Base-by-base conservation (phyloP, 1,140 invertebrate genomes). In the Geopemphigus sp. region DNA sequence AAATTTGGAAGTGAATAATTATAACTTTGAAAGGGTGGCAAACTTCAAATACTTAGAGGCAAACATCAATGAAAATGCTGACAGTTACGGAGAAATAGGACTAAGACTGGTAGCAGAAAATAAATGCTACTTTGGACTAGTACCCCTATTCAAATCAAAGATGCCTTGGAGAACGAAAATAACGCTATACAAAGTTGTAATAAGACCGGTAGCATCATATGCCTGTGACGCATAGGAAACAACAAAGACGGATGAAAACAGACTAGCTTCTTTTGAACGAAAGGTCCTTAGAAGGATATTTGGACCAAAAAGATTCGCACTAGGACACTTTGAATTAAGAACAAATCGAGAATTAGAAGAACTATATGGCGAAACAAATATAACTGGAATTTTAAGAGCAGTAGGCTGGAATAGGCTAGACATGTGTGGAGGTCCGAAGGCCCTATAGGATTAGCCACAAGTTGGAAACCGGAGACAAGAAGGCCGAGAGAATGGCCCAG, bases 341-440 rank as follows among this genome's bases (percentile, higher is more conserved):
- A 80, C 26, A 64, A 80, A 80, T 11, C 26, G 53, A 22, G 57
- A 80, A 29, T 45, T 80, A 19, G 11, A 63, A 80, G 22, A 64
- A 57, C 76, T 80, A 64, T 80, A 57, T 45, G 45, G 45, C 15
- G 61, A 80, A 63, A 19, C 24, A 39, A 63, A 64, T 63, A 80
- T 80, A 6, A 63, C 45, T 22, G 61, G 45, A 70, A 50, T 70
- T 53, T 47, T 70, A 70, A 70, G 53, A 70, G 45, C 53, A 70
- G 45, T 70, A 50, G 66, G 22, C 45, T 24, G 45, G 50, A 45
- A 5, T 70, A n/a, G 45, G 45, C 39, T 19, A n/a, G 66, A 50
- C 32, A 47, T 45, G 66, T 50, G 45, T 50, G 66, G 39, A 8
- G 66, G 15, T 70, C 19, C 11, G 64, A 70, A n/a, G 45, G n/a